Percentiles rank a stretch among this genome's conserved stretches.
phyloP scores from a whole-genome alignment of 2,113 vertebrate species.

The Fulmarus glacialis region DNA sequence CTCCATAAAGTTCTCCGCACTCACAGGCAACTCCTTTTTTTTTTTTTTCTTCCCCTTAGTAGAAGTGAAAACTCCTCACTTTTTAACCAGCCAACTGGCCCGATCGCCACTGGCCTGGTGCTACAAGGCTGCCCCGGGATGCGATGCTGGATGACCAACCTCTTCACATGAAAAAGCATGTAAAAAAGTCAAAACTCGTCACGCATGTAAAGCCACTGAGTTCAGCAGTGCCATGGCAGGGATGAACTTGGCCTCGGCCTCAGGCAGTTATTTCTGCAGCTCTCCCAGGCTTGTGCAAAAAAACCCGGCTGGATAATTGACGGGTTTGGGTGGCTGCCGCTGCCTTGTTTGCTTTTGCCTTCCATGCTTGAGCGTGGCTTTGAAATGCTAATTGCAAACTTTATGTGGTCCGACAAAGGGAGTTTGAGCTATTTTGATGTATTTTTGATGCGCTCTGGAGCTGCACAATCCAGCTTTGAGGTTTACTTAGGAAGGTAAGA shows the following conservation, averaged over 20 bases:
- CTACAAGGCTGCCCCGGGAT: accelerated
- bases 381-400: slow-evolving; percentile 62
- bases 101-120: accelerated
- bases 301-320: background rate
- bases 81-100: background rate
- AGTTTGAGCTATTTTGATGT: slow-evolving; percentile 51
- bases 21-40: background rate
- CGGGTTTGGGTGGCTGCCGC: slow-evolving; percentile 14
- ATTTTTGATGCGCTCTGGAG: slow-evolving; percentile 46
- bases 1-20: background rate
- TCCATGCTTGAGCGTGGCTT: background rate
- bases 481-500: slow-evolving; percentile 25
- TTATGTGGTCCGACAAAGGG: slow-evolving; percentile 17
- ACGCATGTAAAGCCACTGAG: background rate
- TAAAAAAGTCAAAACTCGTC: background rate
- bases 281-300: background rate
- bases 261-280: background rate
- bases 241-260: background rate
- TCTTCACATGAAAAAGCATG: accelerated
- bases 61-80: background rate
- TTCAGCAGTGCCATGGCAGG: background rate
- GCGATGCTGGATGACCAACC: background rate
- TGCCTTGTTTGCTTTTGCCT: slow-evolving; percentile 18
- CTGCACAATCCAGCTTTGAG: background rate
- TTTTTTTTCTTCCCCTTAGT: background rate